phyloP scores from a whole-genome alignment of 2,888 invertebrate species.

The Hedychridium roseum region DNA sequence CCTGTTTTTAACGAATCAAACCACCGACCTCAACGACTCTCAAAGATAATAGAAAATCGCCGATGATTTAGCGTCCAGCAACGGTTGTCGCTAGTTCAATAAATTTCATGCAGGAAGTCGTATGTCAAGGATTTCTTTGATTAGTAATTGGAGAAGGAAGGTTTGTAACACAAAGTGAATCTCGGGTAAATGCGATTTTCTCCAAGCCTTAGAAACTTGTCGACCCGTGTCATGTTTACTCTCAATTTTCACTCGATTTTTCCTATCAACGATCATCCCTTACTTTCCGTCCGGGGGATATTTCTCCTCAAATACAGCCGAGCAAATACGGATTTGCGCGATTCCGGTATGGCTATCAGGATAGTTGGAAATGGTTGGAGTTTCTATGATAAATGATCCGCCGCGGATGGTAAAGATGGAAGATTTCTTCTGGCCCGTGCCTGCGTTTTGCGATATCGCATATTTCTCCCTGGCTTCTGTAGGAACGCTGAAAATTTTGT shows the following conservation, averaged over 20 bases:
- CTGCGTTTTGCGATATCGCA: constrained; percentile 8
- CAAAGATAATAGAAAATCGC: too few relatives aligned
- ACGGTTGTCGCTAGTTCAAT: too few relatives aligned
- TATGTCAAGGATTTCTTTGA: too few relatives aligned
- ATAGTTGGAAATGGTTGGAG: constrained; percentile 37
- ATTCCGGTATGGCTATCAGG: constrained; percentile 34
- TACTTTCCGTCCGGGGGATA: constrained; percentile 8
- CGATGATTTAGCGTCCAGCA: too few relatives aligned
- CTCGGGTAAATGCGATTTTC: constrained; percentile 1
- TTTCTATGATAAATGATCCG: constrained; percentile 46
- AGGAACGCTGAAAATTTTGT: too few relatives aligned
- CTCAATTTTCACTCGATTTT: constrained; percentile 18
- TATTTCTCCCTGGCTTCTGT: too few relatives aligned
- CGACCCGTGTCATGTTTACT: constrained; percentile 17
- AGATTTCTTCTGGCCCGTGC: constrained; percentile 30
- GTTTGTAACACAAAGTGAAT: constrained; percentile 8
- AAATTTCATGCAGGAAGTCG: too few relatives aligned
- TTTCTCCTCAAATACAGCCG: constrained; percentile 7
- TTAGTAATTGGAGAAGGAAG: too few relatives aligned
- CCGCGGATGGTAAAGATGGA: constrained; percentile 35
- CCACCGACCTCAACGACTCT: too few relatives aligned
- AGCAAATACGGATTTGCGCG: constrained; percentile 35
- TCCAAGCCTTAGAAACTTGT: constrained; percentile 9
- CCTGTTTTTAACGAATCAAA: too few relatives aligned
- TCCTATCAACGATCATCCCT: constrained; percentile 14